phyloP scores from a whole-genome alignment of 2,888 invertebrate genomes.

The Fabriciana adippe region DNA sequence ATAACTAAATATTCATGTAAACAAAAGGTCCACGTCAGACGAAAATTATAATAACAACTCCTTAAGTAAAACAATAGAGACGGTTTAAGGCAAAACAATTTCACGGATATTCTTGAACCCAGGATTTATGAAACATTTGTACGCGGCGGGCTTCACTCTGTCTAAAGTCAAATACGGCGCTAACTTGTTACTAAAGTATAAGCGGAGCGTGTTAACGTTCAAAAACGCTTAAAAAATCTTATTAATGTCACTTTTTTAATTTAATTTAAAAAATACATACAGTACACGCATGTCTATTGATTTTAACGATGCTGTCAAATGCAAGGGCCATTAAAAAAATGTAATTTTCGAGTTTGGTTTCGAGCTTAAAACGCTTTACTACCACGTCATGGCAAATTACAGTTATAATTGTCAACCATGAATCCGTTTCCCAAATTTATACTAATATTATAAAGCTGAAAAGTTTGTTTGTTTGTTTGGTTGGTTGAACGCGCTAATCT shows the following conservation, averaged over 20 bases:
- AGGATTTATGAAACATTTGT: constrained; percentile 57
- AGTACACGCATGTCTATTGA: background rate
- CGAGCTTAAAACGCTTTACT: too few relatives aligned
- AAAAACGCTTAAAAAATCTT: too few relatives aligned
- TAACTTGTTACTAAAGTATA: background rate
- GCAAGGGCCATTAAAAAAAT: too few relatives aligned
- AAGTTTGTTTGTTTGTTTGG: too few relatives aligned
- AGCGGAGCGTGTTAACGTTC: background rate
- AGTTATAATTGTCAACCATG: too few relatives aligned
- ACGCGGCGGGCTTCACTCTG: constrained; percentile 37
- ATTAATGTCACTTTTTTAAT: too few relatives aligned
- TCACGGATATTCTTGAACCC: constrained; percentile 50
- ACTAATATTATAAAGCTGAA: too few relatives aligned
- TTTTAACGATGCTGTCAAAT: too few relatives aligned
- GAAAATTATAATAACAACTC: constrained; percentile 33
- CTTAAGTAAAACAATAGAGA: constrained; percentile 34
- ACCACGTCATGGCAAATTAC: too few relatives aligned
- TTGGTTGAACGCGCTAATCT: too few relatives aligned
- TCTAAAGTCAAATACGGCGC: constrained; percentile 30
- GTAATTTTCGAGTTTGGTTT: too few relatives aligned
- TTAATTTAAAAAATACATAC: background rate
- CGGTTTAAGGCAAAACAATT: constrained; percentile 48
- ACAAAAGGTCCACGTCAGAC: constrained; percentile 18
- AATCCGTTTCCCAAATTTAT: too few relatives aligned
- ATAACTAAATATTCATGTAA: background rate